Evolutionary conservation across 2,113 vertebrate genomes (phyloP).

Genomic region (Muntiacus muntjak): DNA sequence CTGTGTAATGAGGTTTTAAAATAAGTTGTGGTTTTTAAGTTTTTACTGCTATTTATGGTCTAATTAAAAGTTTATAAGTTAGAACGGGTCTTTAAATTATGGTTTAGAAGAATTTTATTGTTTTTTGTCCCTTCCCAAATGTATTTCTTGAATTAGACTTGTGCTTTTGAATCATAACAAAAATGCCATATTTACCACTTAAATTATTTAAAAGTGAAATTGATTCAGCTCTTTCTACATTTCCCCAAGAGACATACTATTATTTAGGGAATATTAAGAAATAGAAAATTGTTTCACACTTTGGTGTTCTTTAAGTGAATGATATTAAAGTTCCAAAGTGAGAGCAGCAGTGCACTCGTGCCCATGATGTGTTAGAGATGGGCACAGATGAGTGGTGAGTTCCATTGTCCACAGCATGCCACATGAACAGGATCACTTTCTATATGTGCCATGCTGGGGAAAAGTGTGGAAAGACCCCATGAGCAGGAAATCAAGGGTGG

Average conservation of each 20-base stretch:
- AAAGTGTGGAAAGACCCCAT: background rate
- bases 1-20: constrained; percentile 32
- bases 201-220: constrained; percentile 31
- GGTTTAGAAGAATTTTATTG: constrained; percentile 47
- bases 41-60: constrained; percentile 74
- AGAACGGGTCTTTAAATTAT: background rate
- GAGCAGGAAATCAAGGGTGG: background rate
- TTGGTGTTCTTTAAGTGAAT: constrained; percentile 65
- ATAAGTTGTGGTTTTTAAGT: constrained; percentile 68
- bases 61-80: constrained; percentile 65
- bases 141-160: constrained; percentile 18
- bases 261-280: constrained; percentile 17
- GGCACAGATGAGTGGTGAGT: background rate
- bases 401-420: background rate
- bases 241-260: background rate
- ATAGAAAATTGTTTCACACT: constrained; percentile 69
- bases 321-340: constrained; percentile 69
- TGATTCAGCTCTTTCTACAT: constrained; percentile 9
- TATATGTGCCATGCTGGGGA: background rate
- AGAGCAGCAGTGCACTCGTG: background rate
- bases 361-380: background rate
- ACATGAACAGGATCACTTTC: background rate
- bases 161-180: background rate
- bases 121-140: constrained; percentile 25
- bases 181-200: background rate